Evolutionary conservation across 2,888 invertebrate genomes (phyloP), one percentile per base, ranked within the genome.

Genomic region (Drosophila nr. perissopoda): DNA sequence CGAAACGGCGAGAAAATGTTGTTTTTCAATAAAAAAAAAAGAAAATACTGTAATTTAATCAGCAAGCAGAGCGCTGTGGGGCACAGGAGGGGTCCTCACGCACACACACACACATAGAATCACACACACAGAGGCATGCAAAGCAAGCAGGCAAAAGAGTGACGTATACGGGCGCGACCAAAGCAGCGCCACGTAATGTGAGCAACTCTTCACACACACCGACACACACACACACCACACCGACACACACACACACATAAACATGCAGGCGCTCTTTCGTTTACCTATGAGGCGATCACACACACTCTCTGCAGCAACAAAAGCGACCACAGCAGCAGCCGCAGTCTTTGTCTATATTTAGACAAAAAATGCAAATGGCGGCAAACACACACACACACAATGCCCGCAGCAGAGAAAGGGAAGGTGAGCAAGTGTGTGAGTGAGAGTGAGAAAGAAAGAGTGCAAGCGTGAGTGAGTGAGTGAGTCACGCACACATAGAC

Each of bases 351-450:
- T 85, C 88, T 88, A 88, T 83, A 90, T 88, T 88, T 88, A 88
- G 91, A 65, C 77, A 65, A 79, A 89, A 90, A 88, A 90, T 83
- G 89, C 84, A 88, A 90, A 88, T 89, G 88, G 88, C 91, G 81
- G 74, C 71, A 65, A 29, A 68, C 57, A 49, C 56, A 68, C 38
- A n/a, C 38, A 52, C 27, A 33, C 51, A 52, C 57, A 66, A n/a
- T 40, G 59, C 48, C 2, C 46, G 42, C 40, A 48, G 25, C 36
- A 64, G 40, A 42, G 27, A 16, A 21, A 18, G 6, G 57, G 46
- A 46, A 25, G 27, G 18, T 8, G 56, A 21, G 25, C 25, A 16
- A 49, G 21, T 42, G 42, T 42, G 11, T 21, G 42, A 2, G 21
- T 2, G 42, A 2, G 46, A 21, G 16, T 21, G 63, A n/a, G 25